These are phyloP conservation scores for Enteromius trimaculatus DNA, from an alignment of 2,797 vertebrate genomes.

Conservation along the genomic window DNA sequence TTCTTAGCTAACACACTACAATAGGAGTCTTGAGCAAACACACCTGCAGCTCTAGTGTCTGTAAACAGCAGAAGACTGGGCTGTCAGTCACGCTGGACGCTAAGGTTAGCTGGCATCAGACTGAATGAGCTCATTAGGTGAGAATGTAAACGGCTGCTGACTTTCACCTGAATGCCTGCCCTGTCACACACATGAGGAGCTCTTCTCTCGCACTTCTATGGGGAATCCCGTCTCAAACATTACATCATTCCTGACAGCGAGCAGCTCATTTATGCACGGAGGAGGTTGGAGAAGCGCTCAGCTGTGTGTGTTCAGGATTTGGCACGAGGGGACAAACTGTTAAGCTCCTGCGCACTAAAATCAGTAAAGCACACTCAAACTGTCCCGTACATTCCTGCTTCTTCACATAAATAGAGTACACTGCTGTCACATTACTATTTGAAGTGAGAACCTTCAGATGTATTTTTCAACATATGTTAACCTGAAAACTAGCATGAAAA, in stretches of 20 bases:
- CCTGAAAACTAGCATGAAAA: background rate
- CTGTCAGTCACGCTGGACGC: background rate
- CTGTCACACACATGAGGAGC: slow-evolving; percentile 30
- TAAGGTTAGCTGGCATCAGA: background rate
- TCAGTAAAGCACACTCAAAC: background rate
- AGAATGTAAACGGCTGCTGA: slow-evolving; percentile 45
- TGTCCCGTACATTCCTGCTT: background rate
- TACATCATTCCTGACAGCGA: slow-evolving; percentile 60
- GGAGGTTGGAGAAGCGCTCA: slow-evolving; percentile 4
- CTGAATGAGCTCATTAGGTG: background rate
- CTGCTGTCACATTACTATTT: background rate
- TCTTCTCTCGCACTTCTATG: slow-evolving; percentile 54
- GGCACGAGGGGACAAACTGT: slow-evolving; percentile 13
- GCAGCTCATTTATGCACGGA: background rate
- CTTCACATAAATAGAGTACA: background rate
- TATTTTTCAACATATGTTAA: background rate
- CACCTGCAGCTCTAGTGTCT: background rate
- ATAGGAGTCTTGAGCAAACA: background rate
- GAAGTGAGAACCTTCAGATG: background rate
- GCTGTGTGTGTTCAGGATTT: slow-evolving; percentile 39
- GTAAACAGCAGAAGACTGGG: background rate
- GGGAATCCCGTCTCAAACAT: slow-evolving; percentile 69
- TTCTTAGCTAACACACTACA: background rate
- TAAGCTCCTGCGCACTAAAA: slow-evolving; percentile 6
- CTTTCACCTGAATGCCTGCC: slow-evolving; percentile 49